Base-by-base conservation (phyloP, 2,888 invertebrate genomes). In the Macaria liturata region DNA sequence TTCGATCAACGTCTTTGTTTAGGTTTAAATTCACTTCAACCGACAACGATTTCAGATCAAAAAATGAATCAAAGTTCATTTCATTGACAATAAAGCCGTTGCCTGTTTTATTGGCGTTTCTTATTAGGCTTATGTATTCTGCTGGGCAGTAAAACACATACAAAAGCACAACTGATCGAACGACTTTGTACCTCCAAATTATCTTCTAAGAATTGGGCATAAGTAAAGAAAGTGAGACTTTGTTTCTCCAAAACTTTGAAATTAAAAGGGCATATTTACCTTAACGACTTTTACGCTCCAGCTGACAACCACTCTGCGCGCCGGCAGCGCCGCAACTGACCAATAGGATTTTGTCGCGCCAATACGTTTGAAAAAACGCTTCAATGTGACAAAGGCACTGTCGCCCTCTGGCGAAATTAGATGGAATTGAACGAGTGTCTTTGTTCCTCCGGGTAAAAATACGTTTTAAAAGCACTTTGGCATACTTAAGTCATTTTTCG, bases 321-420 rank as follows among this genome's bases (percentile, higher is more conserved):
- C 46, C 39, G 52, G 46, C 52, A 40, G 40, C 46, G 52, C 52
- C 52, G 52, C 46, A 52, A 52, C 52, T 52, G 52, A 52, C 52
- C 46, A 46, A 52, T 46, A 46, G 30, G 52, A 52, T 52, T 52
- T 52, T 46, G 52, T 49, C 49, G 49, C 49, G 49, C 49, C 49
- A 49, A 49, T 40, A 49, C 30, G 40, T 40, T 49, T 49, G 40
- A 40, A 49, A 47, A 49, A 49, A 49, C 49, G 9, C 20, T 30
- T 3, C 30, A 49, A 49, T 49, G 49, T 39, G 39, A 49, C 49
- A 53, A 46, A 30, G 40, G 39, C 32, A 46, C 49, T 37, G 30
- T 32, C 40, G 46, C 46, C 46, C 46, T 46, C 46, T 46, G 46
- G 53, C 53, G 53, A 49, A 49, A 48, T 40, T 30, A 50, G 39